These are phyloP conservation scores for Chelonoidis abingdonii DNA, from an alignment of 2,113 vertebrate species.

Conservation along the genomic window DNA sequence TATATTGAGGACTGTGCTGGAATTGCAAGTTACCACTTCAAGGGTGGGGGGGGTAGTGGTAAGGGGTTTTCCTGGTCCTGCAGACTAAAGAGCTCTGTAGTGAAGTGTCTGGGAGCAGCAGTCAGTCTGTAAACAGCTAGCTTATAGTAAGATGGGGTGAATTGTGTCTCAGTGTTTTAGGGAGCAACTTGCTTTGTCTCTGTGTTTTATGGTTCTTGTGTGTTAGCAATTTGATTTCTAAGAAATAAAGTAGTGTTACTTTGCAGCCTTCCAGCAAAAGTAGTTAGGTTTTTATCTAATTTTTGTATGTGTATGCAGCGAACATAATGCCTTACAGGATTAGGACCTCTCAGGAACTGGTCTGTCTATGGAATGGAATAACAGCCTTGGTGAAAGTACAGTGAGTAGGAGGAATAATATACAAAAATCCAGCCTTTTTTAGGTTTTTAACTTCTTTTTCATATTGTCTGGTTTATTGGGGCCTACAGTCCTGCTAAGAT, in stretches of 20 bases:
- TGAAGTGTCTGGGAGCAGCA: too few species aligned
- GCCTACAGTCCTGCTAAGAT: conserved; percentile 44
- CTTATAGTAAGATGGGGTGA: not conserved
- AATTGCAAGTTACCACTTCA: not conserved
- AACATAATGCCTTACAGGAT: not conserved
- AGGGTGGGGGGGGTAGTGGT: too few species aligned
- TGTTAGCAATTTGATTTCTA: not conserved
- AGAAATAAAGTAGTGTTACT: not conserved
- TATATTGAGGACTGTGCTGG: not conserved
- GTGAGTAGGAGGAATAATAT: conserved; percentile 32
- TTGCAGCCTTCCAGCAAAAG: not conserved
- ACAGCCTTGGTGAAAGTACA: not conserved
- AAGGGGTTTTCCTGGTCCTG: not conserved
- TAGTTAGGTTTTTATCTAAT: not conserved
- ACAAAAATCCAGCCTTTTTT: conserved; percentile 41
- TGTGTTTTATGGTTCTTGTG: not conserved
- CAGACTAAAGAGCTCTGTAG: not conserved
- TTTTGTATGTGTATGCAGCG: not conserved
- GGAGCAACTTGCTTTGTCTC: not conserved
- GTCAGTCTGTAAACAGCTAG: not conserved
- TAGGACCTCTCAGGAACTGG: not conserved
- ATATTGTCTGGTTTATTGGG: conserved; percentile 12
- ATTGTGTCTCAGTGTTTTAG: not conserved
- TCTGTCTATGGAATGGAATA: conserved; percentile 17
- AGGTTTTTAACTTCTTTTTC: conserved; percentile 29